Conservation (phyloP, 1,140 invertebrate genomes). For the Asbolus verrucosus region DNA sequence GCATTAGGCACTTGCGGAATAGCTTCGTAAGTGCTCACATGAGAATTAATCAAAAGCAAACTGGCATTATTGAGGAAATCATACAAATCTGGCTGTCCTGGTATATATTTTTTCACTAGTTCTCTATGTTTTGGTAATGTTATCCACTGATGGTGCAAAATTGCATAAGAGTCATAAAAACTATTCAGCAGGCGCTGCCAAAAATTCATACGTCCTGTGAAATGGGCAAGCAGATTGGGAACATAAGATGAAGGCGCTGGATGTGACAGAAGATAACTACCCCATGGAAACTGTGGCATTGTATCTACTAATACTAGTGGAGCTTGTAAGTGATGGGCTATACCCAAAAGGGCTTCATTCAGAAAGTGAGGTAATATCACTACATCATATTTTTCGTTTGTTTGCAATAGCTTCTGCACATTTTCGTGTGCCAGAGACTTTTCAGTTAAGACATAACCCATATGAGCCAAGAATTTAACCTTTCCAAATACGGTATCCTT, state of each 20-base stretch:
- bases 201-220: slow-evolving; percentile 50
- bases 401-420: slow-evolving; percentile 51
- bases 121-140: slow-evolving; percentile 28
- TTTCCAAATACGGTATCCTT: slow-evolving; percentile 13
- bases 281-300: slow-evolving; percentile 54
- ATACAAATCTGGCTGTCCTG: slow-evolving; percentile 44
- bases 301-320: slow-evolving; percentile 64
- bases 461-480: slow-evolving; percentile 19
- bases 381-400: slow-evolving; percentile 66
- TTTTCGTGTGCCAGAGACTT: slow-evolving; percentile 18
- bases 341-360: slow-evolving; percentile 65
- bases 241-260: slow-evolving; percentile 62
- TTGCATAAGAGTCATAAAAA: slow-evolving; percentile 11
- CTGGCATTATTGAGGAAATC: slow-evolving; percentile 53
- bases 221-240: slow-evolving; percentile 57
- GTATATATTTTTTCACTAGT: slow-evolving; percentile 50
- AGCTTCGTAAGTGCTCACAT: slow-evolving; percentile 46
- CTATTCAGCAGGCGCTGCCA: slow-evolving; percentile 49
- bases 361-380: slow-evolving; percentile 66
- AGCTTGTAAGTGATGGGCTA: slow-evolving; percentile 64
- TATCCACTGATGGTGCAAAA: slow-evolving; percentile 9
- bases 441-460: slow-evolving; percentile 29
- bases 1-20: slow-evolving; percentile 37
- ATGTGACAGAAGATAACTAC: slow-evolving; percentile 59
- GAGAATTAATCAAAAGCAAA: slow-evolving; percentile 51